Conservation (phyloP, 2,113 vertebrate species). For the Chinchilla lanigera region DNA sequence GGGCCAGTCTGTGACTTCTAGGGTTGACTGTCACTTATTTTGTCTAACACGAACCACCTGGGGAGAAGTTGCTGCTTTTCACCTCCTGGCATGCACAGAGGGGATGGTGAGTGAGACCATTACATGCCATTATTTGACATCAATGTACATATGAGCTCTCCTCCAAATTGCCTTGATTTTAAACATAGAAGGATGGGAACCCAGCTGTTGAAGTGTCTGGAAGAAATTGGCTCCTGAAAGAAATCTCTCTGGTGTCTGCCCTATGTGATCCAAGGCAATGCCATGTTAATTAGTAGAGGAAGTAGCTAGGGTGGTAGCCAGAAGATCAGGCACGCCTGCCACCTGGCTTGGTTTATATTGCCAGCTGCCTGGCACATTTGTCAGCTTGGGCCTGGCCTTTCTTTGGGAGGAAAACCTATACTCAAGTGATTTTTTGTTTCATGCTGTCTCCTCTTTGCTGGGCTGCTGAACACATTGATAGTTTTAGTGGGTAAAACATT, state of each 20-base stretch:
- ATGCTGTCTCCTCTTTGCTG: not conserved
- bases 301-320: conserved; percentile 50
- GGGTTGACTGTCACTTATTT: not conserved
- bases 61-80: not conserved
- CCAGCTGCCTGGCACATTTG: conserved; percentile 41
- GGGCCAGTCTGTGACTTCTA: not conserved
- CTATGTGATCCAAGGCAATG: conserved; percentile 55
- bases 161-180: conserved; percentile 56
- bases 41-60: conserved; percentile 3
- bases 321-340: conserved; percentile 35
- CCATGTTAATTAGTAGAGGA: conserved; percentile 67
- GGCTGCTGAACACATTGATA: not conserved
- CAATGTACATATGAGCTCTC: conserved; percentile 39
- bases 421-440: not conserved
- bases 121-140: not conserved
- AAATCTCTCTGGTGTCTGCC: conserved; percentile 59
- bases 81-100: conserved; percentile 31
- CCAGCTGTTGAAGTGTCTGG: conserved; percentile 74
- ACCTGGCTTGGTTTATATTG: conserved; percentile 65
- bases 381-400: conserved; percentile 1
- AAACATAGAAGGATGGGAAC: conserved; percentile 44
- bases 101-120: not conserved
- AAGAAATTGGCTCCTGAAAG: conserved; percentile 75
- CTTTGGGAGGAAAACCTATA: conserved; percentile 9
- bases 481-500: not conserved